phyloP scores from a whole-genome alignment of 2,113 vertebrate species.

The Isurus oxyrinchus region DNA sequence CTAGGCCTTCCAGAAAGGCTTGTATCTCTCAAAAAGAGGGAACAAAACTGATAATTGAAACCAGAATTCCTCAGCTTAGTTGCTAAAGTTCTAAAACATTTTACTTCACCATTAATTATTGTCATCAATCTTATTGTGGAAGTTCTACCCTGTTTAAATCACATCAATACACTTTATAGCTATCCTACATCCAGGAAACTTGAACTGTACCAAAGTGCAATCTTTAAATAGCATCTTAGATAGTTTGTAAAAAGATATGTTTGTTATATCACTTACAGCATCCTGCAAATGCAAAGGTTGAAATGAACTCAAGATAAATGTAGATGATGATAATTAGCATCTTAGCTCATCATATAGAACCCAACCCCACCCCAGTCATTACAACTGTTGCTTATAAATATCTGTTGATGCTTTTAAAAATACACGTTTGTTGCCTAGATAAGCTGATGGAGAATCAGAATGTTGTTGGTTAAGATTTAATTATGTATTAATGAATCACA shows the following conservation, averaged over 20 bases:
- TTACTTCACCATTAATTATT: neutral
- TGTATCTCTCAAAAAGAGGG: neutral
- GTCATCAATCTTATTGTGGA: neutral
- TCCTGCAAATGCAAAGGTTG: slow-evolving; percentile 6
- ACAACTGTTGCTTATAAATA: neutral
- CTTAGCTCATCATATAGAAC: neutral
- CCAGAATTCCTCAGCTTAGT: neutral
- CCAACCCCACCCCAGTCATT: neutral
- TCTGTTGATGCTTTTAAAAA: neutral
- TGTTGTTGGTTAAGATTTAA: neutral
- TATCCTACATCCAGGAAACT: neutral
- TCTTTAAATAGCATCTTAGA: slow-evolving; percentile 5
- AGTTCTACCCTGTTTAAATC: neutral
- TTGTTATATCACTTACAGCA: neutral
- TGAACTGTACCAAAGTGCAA: neutral
- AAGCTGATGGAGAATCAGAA: neutral
- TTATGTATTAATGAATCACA: neutral
- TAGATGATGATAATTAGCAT: neutral
- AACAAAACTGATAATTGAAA: neutral
- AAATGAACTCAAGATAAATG: neutral
- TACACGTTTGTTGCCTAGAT: neutral
- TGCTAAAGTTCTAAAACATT: neutral
- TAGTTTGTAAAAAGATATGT: neutral
- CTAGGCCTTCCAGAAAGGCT: neutral
- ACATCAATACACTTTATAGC: neutral